Evolutionary conservation across 2,797 vertebrate genomes (phyloP).

Genomic region (Microctenopoma lineatum): DNA sequence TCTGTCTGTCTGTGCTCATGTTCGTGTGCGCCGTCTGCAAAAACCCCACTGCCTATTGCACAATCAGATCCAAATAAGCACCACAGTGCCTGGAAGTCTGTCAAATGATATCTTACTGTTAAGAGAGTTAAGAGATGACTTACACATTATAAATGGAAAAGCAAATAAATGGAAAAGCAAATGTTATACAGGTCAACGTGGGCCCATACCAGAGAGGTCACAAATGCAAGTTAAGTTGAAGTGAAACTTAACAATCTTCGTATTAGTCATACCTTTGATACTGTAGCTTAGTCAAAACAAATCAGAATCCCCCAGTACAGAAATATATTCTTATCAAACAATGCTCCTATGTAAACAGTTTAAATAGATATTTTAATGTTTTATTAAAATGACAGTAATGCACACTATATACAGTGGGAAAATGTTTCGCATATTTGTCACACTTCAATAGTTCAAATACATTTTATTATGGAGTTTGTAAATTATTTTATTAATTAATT

Average conservation of each 20-base stretch:
- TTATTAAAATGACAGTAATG: no score
- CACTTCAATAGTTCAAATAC: no score
- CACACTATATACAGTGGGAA: background rate
- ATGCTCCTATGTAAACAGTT: background rate
- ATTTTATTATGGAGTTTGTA: no score
- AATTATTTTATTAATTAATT: no score
- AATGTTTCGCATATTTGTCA: no score
- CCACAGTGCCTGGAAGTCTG: constrained; percentile 40
- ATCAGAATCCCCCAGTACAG: background rate
- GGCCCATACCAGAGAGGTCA: constrained; percentile 19
- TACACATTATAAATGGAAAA: constrained; percentile 19
- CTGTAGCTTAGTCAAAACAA: background rate
- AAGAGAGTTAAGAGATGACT: constrained; percentile 35
- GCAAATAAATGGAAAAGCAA: constrained; percentile 38
- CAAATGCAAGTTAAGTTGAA: constrained; percentile 5
- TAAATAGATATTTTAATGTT: background rate
- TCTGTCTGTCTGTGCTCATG: constrained; percentile 32
- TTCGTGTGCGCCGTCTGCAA: constrained; percentile 39
- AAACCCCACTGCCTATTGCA: constrained; percentile 39
- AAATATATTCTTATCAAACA: background rate
- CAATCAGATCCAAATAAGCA: constrained; percentile 59
- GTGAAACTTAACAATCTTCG: background rate
- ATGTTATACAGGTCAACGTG: constrained; percentile 33
- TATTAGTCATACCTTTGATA: background rate
- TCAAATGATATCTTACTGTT: constrained; percentile 35